These are phyloP conservation scores for Tyto alba DNA, from an alignment of 2,113 vertebrate species.

Conservation along the genomic window DNA sequence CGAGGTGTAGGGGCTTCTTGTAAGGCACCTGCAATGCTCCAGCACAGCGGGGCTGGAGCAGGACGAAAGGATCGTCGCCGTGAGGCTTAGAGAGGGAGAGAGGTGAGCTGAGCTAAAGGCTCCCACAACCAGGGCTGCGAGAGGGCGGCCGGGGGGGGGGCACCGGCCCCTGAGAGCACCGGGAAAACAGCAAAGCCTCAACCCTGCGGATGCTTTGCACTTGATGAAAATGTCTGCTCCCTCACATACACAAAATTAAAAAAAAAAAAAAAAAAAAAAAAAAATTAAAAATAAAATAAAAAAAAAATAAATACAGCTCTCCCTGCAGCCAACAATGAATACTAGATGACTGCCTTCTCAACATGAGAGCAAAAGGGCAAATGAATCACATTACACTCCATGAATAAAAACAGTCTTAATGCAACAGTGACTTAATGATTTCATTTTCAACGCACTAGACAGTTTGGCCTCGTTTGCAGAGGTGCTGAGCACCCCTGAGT, in stretches of 20 bases:
- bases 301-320: neutral
- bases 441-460: neutral
- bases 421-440: slow-evolving; percentile 35
- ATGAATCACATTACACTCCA: slow-evolving; percentile 50
- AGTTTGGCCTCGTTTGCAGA: neutral
- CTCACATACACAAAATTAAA: neutral
- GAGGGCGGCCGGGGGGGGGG: neutral
- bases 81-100: neutral
- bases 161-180: fast-evolving
- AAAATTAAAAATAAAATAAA: neutral
- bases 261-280: no score
- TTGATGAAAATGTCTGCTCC: neutral
- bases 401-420: slow-evolving; percentile 52
- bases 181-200: neutral
- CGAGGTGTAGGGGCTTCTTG: fast-evolving
- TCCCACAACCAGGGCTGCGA: neutral
- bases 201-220: neutral
- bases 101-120: neutral
- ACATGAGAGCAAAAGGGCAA: slow-evolving; percentile 64
- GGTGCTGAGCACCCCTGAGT: neutral
- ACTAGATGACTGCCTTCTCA: slow-evolving; percentile 36
- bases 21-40: neutral
- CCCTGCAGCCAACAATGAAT: slow-evolving; percentile 45
- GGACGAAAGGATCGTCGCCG: fast-evolving
- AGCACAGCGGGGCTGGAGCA: neutral